Conservation (phyloP, 2,888 invertebrate genomes). For the Drosophila diplacantha region DNA sequence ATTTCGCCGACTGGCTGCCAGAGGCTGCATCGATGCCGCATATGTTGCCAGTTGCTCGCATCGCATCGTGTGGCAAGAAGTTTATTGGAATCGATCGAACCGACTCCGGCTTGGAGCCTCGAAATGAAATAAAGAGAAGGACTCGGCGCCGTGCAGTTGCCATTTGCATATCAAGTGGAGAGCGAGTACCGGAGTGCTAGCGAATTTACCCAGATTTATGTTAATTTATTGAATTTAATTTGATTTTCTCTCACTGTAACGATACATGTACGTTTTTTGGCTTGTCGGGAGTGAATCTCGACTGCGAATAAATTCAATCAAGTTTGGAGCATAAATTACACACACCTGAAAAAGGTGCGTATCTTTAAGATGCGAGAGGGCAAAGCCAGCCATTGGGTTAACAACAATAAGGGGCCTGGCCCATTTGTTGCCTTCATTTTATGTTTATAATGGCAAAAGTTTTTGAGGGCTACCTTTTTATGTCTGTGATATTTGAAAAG, state of each 20-base stretch:
- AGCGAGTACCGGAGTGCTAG: slow-evolving; percentile 31
- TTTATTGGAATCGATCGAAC: slow-evolving; percentile 66
- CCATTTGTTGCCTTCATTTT: slow-evolving; percentile 47
- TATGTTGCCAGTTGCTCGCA: slow-evolving; percentile 49
- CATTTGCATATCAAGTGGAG: slow-evolving; percentile 51
- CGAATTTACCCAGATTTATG: slow-evolving; percentile 62
- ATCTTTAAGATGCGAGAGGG: slow-evolving; percentile 23
- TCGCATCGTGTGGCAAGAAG: slow-evolving; percentile 45
- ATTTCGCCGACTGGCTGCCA: slow-evolving; percentile 50
- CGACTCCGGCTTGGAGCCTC: slow-evolving; percentile 10
- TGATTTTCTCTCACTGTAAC: slow-evolving; percentile 43
- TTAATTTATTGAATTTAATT: slow-evolving; percentile 70
- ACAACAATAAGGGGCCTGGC: slow-evolving; percentile 42
- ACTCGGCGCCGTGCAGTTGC: slow-evolving; percentile 20
- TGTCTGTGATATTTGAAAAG: slow-evolving; percentile 31
- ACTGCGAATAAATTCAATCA: slow-evolving; percentile 64
- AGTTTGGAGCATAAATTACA: slow-evolving; percentile 66
- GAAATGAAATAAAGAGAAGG: slow-evolving; percentile 15
- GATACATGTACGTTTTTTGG: slow-evolving; percentile 28
- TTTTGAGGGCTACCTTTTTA: slow-evolving; percentile 39
- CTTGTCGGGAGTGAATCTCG: slow-evolving; percentile 41
- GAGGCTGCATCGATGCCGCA: slow-evolving; percentile 25
- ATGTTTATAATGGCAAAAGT: slow-evolving; percentile 67
- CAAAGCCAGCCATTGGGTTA: slow-evolving; percentile 43
- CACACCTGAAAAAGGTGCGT: slow-evolving; percentile 18